phyloP scores from a whole-genome alignment of 2,888 invertebrate species.

The Choristoneura rosaceana region DNA sequence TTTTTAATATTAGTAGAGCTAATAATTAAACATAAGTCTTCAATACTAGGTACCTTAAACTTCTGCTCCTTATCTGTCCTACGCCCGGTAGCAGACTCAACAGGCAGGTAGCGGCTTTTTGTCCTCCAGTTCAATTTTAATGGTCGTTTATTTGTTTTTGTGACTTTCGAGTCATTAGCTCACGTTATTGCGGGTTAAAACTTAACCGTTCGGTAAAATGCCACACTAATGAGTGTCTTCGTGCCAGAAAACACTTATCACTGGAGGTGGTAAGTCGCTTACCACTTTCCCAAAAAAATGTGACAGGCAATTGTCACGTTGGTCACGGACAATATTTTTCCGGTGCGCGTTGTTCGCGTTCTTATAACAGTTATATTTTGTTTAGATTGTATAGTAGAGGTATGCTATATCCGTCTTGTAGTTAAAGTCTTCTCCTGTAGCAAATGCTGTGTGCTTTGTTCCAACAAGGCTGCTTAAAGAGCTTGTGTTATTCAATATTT shows the following conservation, averaged over 20 bases:
- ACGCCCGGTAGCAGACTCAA: conserved; percentile 33
- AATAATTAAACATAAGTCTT: not conserved
- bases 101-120: conserved; percentile 43
- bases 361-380: too few species aligned
- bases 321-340: too few species aligned
- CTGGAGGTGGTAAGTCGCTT: too few species aligned
- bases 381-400: too few species aligned
- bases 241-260: not conserved
- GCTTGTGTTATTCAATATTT: not conserved
- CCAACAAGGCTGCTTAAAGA: not conserved
- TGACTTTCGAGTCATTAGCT: conserved; percentile 41
- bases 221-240: conserved; percentile 28
- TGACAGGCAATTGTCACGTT: too few species aligned
- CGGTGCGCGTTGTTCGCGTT: too few species aligned
- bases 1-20: too few species aligned
- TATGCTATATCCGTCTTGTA: too few species aligned
- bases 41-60: not conserved
- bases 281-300: too few species aligned
- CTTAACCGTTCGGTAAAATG: conserved; percentile 8
- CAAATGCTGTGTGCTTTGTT: not conserved
- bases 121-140: conserved; percentile 44
- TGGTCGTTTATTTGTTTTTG: conserved; percentile 42
- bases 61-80: conserved; percentile 4
- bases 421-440: not conserved
- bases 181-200: conserved; percentile 32